Percentiles rank a stretch among this genome's conserved stretches.
Conservation (phyloP, 1,140 invertebrate species). For the Bemisia tabaci region DNA sequence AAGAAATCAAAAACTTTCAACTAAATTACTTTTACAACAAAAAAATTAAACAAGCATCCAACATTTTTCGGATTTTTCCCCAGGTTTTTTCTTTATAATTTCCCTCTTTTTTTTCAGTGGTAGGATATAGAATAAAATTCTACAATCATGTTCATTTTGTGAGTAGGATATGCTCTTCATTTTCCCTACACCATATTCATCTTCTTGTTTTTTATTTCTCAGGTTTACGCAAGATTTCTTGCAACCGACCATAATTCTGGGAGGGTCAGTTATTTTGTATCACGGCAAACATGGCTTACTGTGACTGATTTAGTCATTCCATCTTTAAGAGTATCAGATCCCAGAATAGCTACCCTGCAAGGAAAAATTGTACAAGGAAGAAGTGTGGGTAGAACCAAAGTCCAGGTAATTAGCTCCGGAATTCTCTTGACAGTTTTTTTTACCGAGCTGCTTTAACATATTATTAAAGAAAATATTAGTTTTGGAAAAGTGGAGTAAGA, state of each 20-base stretch:
- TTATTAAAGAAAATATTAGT: no score
- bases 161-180: no score
- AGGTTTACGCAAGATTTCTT: conserved; percentile 71
- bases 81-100: no score
- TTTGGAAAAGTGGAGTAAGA: neutral
- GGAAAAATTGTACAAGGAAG: conserved; percentile 71
- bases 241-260: conserved; percentile 84
- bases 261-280: conserved; percentile 76
- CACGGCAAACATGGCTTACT: conserved; percentile 67
- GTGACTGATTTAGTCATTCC: conserved; percentile 82
- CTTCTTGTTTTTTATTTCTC: conserved; percentile 12
- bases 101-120: no score
- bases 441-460: neutral
- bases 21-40: no score
- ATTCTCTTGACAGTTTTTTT: neutral
- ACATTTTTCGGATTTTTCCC: no score
- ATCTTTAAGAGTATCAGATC: conserved; percentile 72
- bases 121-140: no score
- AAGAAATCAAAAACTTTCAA: no score
- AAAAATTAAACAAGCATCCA: no score
- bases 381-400: conserved; percentile 77
- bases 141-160: no score
- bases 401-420: conserved; percentile 48
- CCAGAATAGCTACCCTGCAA: conserved; percentile 67
- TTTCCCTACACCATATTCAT: neutral